Conservation (phyloP, 2,888 invertebrate genomes). For the Desoria tigrina region DNA sequence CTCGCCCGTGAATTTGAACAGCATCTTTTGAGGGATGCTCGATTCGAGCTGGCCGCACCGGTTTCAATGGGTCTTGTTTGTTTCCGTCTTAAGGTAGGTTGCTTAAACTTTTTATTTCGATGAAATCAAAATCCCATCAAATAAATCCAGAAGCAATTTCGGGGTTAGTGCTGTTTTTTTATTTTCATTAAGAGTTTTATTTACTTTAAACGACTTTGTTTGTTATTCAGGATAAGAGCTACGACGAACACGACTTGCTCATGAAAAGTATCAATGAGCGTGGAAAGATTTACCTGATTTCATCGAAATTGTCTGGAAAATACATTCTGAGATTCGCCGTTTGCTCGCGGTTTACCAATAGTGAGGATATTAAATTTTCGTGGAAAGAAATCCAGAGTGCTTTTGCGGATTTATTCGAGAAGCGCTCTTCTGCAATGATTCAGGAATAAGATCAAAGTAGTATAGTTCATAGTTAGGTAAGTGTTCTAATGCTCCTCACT, state of each 20-base stretch:
- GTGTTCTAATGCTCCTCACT: too few species aligned
- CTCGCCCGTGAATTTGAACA: slow-evolving; percentile 85
- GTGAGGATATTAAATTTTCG: slow-evolving; percentile 77
- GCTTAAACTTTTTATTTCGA: background rate
- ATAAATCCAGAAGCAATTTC: too few species aligned
- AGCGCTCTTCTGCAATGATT: too few species aligned
- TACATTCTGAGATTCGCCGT: slow-evolving; percentile 88
- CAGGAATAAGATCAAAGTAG: too few species aligned
- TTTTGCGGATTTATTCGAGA: slow-evolving; percentile 67
- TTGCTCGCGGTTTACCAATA: slow-evolving; percentile 80
- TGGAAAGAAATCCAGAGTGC: slow-evolving; percentile 82
- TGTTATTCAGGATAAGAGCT: slow-evolving; percentile 61
- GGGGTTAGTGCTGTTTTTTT: background rate
- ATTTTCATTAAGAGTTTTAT: slow-evolving; percentile 2
- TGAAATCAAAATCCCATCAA: too few species aligned
- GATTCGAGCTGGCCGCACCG: slow-evolving; percentile 86
- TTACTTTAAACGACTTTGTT: too few species aligned
- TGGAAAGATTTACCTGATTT: slow-evolving; percentile 88
- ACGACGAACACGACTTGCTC: slow-evolving; percentile 78
- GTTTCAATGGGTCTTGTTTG: slow-evolving; percentile 92
- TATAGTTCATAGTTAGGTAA: too few species aligned
- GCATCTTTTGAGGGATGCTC: slow-evolving; percentile 70
- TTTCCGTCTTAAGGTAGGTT: slow-evolving; percentile 76
- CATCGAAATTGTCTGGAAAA: slow-evolving; percentile 78
- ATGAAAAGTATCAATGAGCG: slow-evolving; percentile 83